phyloP scores from a whole-genome alignment of 2,888 invertebrate species.

The Leucophenga montana region DNA sequence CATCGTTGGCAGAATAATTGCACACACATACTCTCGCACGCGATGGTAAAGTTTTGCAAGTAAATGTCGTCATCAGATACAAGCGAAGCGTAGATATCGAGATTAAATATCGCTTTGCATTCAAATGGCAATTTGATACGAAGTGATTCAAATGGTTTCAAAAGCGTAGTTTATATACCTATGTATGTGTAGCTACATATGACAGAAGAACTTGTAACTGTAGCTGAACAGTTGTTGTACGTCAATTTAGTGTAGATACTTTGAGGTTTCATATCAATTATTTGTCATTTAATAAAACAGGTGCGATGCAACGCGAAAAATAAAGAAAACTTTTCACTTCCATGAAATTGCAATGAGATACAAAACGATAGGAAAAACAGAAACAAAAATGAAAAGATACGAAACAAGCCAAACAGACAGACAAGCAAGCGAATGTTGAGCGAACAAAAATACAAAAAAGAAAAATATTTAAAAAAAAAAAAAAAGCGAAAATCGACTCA shows the following conservation, averaged over 20 bases:
- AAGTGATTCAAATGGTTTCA: too few relatives aligned
- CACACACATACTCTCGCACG: not conserved
- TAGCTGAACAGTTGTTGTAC: too few relatives aligned
- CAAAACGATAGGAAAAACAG: conserved; percentile 8
- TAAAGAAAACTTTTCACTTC: not conserved
- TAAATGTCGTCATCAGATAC: conserved; percentile 24
- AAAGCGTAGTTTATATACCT: conserved; percentile 4
- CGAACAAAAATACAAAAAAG: conserved; percentile 4
- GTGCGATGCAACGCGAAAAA: not conserved
- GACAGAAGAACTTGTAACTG: too few relatives aligned
- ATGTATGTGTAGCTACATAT: not conserved
- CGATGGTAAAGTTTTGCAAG: conserved; percentile 12
- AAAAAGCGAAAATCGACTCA: conserved; percentile 36
- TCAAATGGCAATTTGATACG: not conserved
- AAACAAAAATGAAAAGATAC: not conserved
- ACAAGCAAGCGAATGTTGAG: not conserved
- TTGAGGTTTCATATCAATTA: too few relatives aligned
- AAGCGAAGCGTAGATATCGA: conserved; percentile 27
- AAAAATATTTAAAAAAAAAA: not conserved
- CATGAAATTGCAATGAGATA: too few relatives aligned
- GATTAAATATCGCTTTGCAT: conserved; percentile 30
- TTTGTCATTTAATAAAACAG: too few relatives aligned
- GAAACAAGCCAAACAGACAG: conserved; percentile 1
- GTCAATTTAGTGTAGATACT: too few relatives aligned
- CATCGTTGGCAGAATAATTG: conserved; percentile 8